Percentiles rank a stretch among this genome's conserved stretches.
Evolutionary conservation across 2,113 vertebrate species (phyloP).

Genomic region (Caranx melampygus): DNA sequence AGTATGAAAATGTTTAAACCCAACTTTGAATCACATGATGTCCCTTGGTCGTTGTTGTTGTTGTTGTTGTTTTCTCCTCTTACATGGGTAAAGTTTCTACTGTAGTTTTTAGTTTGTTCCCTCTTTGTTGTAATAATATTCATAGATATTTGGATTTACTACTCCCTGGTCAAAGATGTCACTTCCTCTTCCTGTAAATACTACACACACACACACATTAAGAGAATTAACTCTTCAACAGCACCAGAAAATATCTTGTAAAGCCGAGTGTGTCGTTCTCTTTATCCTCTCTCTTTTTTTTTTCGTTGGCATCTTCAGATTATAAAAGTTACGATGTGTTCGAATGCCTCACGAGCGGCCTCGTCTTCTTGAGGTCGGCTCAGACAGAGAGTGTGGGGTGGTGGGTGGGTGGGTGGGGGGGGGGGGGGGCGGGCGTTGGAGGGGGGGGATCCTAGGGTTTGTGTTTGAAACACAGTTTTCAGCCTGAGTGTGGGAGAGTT

Average conservation of each 20-base stretch:
- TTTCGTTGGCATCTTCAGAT: conserved; percentile 58
- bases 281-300: conserved; percentile 17
- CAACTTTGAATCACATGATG: conserved; percentile 47
- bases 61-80: conserved; percentile 31
- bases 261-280: conserved; percentile 21
- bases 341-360: conserved; percentile 69
- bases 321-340: conserved; percentile 49
- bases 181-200: conserved; percentile 48
- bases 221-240: conserved; percentile 13
- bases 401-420: too few species aligned
- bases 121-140: conserved; percentile 56
- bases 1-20: conserved; percentile 61
- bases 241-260: conserved; percentile 46
- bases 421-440: too few species aligned
- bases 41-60: conserved; percentile 59
- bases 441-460: conserved; percentile 7
- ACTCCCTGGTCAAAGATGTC: conserved; percentile 48
- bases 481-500: conserved; percentile 77
- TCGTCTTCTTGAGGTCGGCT: conserved; percentile 39
- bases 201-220: conserved; percentile 29
- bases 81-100: conserved; percentile 35
- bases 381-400: neutral
- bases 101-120: conserved; percentile 55
- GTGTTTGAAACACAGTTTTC: conserved; percentile 77
- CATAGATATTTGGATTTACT: conserved; percentile 60